These are phyloP conservation scores for Phasia obesa DNA, from an alignment of 2,888 invertebrate genomes.

Conservation along the genomic window DNA sequence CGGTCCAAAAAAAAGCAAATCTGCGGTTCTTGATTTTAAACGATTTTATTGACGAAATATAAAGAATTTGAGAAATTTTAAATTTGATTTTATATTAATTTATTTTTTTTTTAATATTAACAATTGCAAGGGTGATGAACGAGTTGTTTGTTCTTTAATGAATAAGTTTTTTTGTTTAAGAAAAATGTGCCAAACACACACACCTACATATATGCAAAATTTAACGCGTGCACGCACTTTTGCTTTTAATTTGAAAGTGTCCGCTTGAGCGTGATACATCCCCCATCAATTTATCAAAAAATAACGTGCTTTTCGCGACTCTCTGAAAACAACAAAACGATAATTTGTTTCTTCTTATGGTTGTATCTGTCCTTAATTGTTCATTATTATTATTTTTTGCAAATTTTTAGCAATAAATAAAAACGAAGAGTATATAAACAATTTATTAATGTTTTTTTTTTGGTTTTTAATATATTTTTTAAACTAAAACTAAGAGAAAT, in stretches of 20 bases:
- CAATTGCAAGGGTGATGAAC: no score
- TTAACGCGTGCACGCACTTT: conserved; percentile 32
- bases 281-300: conserved; percentile 11
- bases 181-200: no score
- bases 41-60: no score
- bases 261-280: conserved; percentile 4
- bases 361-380: conserved; percentile 13
- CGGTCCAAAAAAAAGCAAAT: no score
- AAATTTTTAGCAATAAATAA: conserved; percentile 34
- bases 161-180: no score
- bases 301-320: conserved; percentile 4
- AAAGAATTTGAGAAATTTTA: no score
- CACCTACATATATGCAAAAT: no score
- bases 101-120: no score
- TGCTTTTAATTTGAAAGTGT: background rate
- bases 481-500: conserved; percentile 35
- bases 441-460: conserved; percentile 34
- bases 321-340: conserved; percentile 39
- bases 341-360: background rate
- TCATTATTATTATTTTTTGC: conserved; percentile 32
- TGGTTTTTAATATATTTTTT: background rate
- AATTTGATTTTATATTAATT: no score
- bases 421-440: conserved; percentile 41
- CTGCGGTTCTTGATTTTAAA: no score
- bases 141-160: no score